Base-by-base conservation (phyloP, 2,888 invertebrate genomes). In the Hemistola chrysoprasaria region DNA sequence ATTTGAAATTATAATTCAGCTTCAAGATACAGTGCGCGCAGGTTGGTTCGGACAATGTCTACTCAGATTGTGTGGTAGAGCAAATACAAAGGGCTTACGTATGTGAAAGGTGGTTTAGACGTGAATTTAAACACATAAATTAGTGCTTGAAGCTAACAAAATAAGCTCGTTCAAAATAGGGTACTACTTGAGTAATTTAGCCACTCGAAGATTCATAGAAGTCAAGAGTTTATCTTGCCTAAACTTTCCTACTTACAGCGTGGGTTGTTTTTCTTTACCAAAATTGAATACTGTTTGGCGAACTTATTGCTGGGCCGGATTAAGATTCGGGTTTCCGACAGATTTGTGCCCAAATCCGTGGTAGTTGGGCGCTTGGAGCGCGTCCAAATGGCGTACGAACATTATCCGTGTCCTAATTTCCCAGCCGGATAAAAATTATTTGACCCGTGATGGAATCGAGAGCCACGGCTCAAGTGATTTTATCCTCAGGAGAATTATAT, bases 341-440 rank as follows among this genome's bases (percentile, higher is more conserved):
- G 72, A 77, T 78, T 78, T 75, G 76, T 69, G 66, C 63, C 62
- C 66, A 56, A 70, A 71, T 63, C 65, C 65, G 59, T 59, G 56
- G 63, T 63, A 62, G 61, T 53, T 62, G 62, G 73, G 59, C 56
- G 62, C 55, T 67, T 86, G 86, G 86, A 78, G 37, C 42, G 9
- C 37, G 41, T 71, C 86, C 86, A 86, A 85, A 78, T 70, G 64
- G 62, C 61, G 61, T 64, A 66, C 68, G 59, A 74, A 72, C 66
- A 71, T 72, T 71, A 67, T 62, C 67, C 59, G 68, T 59, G 81
- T 69, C 71, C 80, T 79, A 78, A 79, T 79, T 85, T 76, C 73
- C 68, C 69, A 66, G 66, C 64, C 55, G 57, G 65, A 65, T 65
- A 63, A 73, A 53, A 73, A 74, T 73, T 70, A 76, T 72, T 68